Evolutionary conservation across 2,888 invertebrate species (phyloP).

Genomic region (Alentia gelatinosa): DNA sequence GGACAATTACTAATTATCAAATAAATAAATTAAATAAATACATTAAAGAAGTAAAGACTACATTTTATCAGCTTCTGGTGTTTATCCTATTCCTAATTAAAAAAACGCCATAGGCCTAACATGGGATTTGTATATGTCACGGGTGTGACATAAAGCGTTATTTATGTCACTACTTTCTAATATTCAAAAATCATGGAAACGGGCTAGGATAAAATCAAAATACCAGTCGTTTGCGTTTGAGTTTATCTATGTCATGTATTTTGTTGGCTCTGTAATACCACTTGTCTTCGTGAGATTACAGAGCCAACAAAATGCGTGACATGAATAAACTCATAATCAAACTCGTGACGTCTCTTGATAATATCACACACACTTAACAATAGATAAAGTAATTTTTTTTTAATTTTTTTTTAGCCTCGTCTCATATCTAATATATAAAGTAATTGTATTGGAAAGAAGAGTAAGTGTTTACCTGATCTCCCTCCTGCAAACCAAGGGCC

Average conservation of each 20-base stretch:
- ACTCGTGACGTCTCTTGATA: background rate
- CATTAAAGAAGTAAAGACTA: background rate
- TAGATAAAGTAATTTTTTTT: too few relatives aligned
- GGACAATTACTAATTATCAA: background rate
- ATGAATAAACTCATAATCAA: background rate
- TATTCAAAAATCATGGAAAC: too few relatives aligned
- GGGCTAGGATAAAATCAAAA: too few relatives aligned
- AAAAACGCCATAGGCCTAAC: background rate
- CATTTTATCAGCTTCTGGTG: background rate
- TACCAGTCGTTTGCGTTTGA: too few relatives aligned
- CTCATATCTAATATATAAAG: too few relatives aligned
- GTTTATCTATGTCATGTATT: too few relatives aligned
- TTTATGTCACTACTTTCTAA: too few relatives aligned
- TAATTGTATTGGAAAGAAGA: background rate
- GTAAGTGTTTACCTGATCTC: slow-evolving; percentile 73
- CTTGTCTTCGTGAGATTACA: background rate
- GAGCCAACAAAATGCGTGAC: background rate
- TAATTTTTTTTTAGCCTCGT: too few relatives aligned
- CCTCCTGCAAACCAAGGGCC: slow-evolving; percentile 75
- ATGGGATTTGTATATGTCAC: background rate
- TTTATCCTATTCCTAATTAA: background rate
- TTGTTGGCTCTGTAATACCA: too few relatives aligned
- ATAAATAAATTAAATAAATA: background rate
- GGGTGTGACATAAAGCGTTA: background rate
- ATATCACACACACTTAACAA: background rate